Evolutionary conservation across 2,888 invertebrate genomes (phyloP), one percentile per base, ranked within the genome.

Genomic region (Amphipyra tragopoginis): DNA sequence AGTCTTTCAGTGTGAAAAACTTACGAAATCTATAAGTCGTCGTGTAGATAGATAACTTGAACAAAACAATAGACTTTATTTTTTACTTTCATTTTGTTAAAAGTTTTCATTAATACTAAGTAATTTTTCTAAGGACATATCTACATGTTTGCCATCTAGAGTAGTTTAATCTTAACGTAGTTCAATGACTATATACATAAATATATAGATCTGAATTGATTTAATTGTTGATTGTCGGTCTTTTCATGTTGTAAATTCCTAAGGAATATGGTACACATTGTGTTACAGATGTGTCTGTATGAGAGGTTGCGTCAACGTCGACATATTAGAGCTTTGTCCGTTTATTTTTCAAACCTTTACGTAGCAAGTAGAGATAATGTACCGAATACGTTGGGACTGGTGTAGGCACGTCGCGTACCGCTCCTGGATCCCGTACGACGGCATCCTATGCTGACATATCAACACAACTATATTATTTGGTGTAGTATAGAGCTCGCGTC

Each of bases 1-100:
- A 92, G 94, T 94, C 93, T 93, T 94, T 94, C 94, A 91, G 67
- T 81, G 78, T 80, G 93, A 94, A 94, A 94, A 93, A 94, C 94
- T 93, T 90, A 83, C 84, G 86, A 89, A 94, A 89, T 93, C 93
- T 93, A 85, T 85, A 86, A 89, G 86, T 87, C 80, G 80, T 77
- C 75, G 62, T 75, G 73, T 80, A 81, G 80, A 76, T 84, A 82
- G 77, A 80, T 85, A 79, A 83, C 80, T 82, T 77, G 81, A 80
- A 80, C 83, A 80, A 81, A 81, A 81, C 73, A 75, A 71, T 59
- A 64, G 44, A 74, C 58, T 77, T 78, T 69, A 72, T 79, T 74
- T 75, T 75, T 69, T 75, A 68, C 72, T 67, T 64, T 74, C 72
- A 74, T 77, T 75, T 76, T 63, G 55, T 72, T 80, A 70, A 77